phyloP scores from a whole-genome alignment of 2,113 vertebrate genomes.

The Cottus gobio region DNA sequence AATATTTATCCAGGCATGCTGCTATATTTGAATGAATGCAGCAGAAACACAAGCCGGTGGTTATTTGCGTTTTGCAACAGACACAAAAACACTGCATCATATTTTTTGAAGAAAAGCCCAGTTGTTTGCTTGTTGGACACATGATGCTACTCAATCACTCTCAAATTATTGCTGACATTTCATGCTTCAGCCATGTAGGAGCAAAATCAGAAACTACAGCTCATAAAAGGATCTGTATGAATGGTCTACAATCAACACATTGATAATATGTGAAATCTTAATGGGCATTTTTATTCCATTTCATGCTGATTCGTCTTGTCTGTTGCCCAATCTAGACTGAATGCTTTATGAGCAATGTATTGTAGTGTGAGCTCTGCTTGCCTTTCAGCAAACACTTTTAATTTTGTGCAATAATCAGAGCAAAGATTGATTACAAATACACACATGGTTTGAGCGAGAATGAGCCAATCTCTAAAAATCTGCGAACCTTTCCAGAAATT shows the following conservation, averaged over 20 bases:
- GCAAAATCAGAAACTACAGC: background rate
- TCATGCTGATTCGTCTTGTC: background rate
- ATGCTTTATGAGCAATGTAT: background rate
- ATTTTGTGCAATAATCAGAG: background rate
- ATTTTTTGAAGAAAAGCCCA: background rate
- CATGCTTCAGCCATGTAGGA: background rate
- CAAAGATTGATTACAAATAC: background rate
- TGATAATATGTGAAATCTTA: background rate
- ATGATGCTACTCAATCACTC: background rate
- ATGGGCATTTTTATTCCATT: background rate
- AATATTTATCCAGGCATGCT: background rate
- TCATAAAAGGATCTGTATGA: background rate
- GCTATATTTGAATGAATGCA: background rate
- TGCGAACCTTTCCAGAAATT: background rate
- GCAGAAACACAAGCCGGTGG: background rate
- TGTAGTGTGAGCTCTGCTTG: background rate
- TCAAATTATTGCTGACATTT: background rate
- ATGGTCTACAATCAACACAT: background rate
- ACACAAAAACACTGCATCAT: background rate
- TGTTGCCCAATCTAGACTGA: background rate
- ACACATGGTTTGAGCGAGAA: background rate
- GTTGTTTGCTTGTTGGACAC: background rate
- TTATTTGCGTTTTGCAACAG: conserved; percentile 17
- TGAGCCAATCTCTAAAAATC: background rate
- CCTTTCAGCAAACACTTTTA: background rate